Evolutionary conservation across 2,888 invertebrate species (phyloP).

Genomic region (Rhorus exstirpatorius): DNA sequence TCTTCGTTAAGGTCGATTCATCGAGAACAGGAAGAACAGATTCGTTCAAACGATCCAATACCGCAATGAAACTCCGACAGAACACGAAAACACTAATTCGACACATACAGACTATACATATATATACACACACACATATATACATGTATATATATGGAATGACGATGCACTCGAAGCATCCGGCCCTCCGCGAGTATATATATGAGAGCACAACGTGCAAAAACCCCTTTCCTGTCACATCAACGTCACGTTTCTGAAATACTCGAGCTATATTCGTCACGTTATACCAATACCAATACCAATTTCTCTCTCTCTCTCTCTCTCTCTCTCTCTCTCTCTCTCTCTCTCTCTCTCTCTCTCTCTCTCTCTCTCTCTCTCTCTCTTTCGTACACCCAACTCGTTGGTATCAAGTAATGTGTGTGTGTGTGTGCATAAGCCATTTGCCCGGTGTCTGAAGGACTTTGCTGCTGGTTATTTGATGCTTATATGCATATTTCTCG

Average conservation of each 20-base stretch:
- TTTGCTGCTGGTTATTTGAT: constrained; percentile 32
- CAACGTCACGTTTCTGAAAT: constrained; percentile 83
- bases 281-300: constrained; percentile 59
- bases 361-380: constrained; percentile 47
- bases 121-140: too few relatives aligned
- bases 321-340: constrained; percentile 45
- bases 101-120: too few relatives aligned
- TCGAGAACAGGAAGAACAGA: constrained; percentile 44
- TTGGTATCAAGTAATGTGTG: constrained; percentile 63
- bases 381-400: constrained; percentile 66
- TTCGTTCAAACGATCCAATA: constrained; percentile 24
- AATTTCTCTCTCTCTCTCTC: constrained; percentile 28
- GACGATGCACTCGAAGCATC: constrained; percentile 33
- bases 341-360: constrained; percentile 26
- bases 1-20: constrained; percentile 69
- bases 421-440: constrained; percentile 8
- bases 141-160: too few relatives aligned
- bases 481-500: constrained; percentile 19
- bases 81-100: constrained; percentile 28
- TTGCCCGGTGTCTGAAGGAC: constrained; percentile 42
- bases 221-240: constrained; percentile 77
- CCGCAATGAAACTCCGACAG: constrained; percentile 41
- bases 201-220: constrained; percentile 34
- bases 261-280: constrained; percentile 80
- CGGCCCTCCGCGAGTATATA: constrained; percentile 28